A percentile compares a stretch with the other conserved stretches of the same genome.
Conservation (phyloP, 2,113 vertebrate species). For the Rhinopithecus roxellana region DNA sequence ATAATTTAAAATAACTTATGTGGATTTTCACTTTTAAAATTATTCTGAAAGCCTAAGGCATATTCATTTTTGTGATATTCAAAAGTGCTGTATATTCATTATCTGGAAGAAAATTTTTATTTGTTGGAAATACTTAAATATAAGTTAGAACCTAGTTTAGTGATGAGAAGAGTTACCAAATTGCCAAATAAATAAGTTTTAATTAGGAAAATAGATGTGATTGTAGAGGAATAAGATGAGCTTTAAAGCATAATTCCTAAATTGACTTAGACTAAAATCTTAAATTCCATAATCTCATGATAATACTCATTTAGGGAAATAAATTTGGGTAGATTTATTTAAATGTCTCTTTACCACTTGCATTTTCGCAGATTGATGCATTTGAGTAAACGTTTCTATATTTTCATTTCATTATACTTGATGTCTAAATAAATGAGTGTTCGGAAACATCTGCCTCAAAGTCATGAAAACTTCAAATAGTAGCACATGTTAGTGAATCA, state of each 20-base stretch:
- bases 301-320: conserved; percentile 42
- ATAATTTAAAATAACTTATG: not conserved
- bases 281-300: not conserved
- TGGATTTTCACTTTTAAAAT: conserved; percentile 12
- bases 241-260: not conserved
- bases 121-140: not conserved
- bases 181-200: not conserved
- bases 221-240: not conserved
- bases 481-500: not conserved
- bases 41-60: not conserved
- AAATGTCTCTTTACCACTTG: not conserved
- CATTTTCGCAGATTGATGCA: conserved; percentile 26
- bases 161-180: not conserved
- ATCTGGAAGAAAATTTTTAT: not conserved
- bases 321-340: conserved; percentile 20
- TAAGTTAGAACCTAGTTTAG: not conserved
- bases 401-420: conserved; percentile 31
- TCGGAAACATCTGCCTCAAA: conserved; percentile 36
- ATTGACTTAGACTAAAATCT: conserved; percentile 30
- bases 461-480: not conserved
- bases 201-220: not conserved
- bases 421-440: conserved; percentile 34
- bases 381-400: not conserved
- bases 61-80: not conserved
- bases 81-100: not conserved